These are phyloP conservation scores for Nettapus auritus DNA, from an alignment of 2,113 vertebrate genomes.

Conservation along the genomic window DNA sequence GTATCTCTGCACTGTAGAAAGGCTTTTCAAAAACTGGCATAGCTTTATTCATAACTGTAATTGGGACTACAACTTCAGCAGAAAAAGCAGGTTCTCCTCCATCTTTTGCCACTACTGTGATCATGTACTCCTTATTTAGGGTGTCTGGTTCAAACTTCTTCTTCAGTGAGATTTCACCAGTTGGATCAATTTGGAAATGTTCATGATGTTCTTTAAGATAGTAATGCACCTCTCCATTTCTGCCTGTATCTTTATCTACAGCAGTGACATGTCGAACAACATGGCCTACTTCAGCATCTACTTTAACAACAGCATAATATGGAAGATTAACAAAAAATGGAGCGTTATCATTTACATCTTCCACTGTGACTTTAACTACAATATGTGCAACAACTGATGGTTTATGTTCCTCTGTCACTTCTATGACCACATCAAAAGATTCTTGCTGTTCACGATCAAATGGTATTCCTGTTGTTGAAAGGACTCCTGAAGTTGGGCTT, in stretches of 20 bases:
- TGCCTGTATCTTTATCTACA: slow-evolving; percentile 87
- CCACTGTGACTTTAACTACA: slow-evolving; percentile 85
- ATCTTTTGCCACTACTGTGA: slow-evolving; percentile 89
- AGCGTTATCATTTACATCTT: slow-evolving; percentile 92
- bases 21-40: slow-evolving; percentile 95
- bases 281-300: slow-evolving; percentile 87
- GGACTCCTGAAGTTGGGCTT: slow-evolving; percentile 90
- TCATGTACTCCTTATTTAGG: slow-evolving; percentile 86
- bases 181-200: slow-evolving; percentile 86
- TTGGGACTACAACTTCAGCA: slow-evolving; percentile 85
- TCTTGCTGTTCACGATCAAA: slow-evolving; percentile 93
- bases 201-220: slow-evolving; percentile 87
- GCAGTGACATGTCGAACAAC: slow-evolving; percentile 87
- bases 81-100: slow-evolving; percentile 87
- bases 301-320: slow-evolving; percentile 90
- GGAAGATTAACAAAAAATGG: slow-evolving; percentile 94
- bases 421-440: slow-evolving; percentile 88
- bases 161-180: slow-evolving; percentile 88
- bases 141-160: slow-evolving; percentile 87
- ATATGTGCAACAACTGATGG: slow-evolving; percentile 84
- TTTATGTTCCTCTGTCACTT: slow-evolving; percentile 86
- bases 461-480: slow-evolving; percentile 89
- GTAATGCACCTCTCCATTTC: slow-evolving; percentile 88
- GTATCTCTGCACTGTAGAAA: slow-evolving; percentile 94
- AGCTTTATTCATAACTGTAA: slow-evolving; percentile 93